Evolutionary conservation across 2,113 vertebrate genomes (phyloP), one percentile per base, ranked within the genome.

Genomic region (Nyctereutes procyonoides): DNA sequence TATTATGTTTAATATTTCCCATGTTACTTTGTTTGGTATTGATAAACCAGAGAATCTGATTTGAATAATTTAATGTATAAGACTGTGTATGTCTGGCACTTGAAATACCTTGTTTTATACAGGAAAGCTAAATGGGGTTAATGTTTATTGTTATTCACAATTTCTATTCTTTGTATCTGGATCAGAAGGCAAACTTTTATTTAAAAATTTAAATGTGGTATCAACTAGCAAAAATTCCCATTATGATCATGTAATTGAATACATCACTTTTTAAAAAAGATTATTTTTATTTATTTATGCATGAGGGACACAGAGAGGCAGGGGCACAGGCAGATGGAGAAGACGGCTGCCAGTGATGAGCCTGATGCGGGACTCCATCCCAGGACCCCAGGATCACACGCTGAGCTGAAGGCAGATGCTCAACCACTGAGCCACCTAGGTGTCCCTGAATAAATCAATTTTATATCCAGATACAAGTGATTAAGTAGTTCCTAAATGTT

Each of bases 61-160:
- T 71, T 83, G 38, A 90, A 69, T 91, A 43, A 96, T 93, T 82
- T 90, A 7, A 43, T 51, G 63, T 71, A 43, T n/a, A 69, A 69
- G 93, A 71, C 22, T 63, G 3, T 67, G 1, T 85, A 91, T 60
- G 5, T 60, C n/a, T 56, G 17, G 38, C 7, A 96, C 43, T 96
- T 48, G n/a, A 84, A 94, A 94, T 92, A 89, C 19, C 24, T 56
- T 43, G 24, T 84, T 67, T 91, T 88, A 94, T 84, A 53, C 10
- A 88, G 90, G 28, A 95, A 95, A 96, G 79, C 62, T 96, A 79
- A 88, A 38, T 65, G 53, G 35, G 26, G 86, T 86, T 87, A 43
- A 35, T 56, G 24, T 74, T 90, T 93, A 90, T 48, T 90, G 4
- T 85, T 93, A 90, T 82, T 92, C 55, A 89, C 60, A 91, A 94